Evolutionary conservation across 2,888 invertebrate genomes (phyloP).

Genomic region (Pharmacophagus antenor): DNA sequence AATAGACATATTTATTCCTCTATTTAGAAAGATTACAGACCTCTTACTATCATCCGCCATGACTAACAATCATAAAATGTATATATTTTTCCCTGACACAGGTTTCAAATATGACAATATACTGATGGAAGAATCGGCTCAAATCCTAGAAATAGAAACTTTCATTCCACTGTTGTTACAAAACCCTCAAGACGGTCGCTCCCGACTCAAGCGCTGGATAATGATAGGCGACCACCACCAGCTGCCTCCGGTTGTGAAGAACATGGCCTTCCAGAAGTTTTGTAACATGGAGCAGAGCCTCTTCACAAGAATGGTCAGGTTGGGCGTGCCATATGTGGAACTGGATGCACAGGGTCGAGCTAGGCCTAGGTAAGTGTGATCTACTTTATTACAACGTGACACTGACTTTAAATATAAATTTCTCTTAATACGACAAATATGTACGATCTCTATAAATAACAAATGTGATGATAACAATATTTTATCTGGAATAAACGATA

Average conservation of each 20-base stretch:
- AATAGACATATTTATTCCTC: no score
- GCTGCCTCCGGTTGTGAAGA: conserved; percentile 99
- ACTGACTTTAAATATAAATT: no score
- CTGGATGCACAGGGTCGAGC: conserved; percentile 98
- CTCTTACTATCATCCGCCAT: not conserved
- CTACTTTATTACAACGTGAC: not conserved
- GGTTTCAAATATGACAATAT: conserved; percentile 99
- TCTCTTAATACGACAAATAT: not conserved
- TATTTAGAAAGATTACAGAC: no score
- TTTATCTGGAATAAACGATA: not conserved
- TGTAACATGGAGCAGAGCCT: conserved; percentile 99
- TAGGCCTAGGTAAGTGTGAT: conserved; percentile 84
- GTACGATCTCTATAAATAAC: no score
- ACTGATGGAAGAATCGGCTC: conserved; percentile 99
- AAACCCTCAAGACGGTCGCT: conserved; percentile 97
- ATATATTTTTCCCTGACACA: conserved; percentile 39
- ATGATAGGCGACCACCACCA: conserved; percentile 99
- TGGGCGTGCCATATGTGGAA: conserved; percentile 98
- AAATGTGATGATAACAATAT: not conserved
- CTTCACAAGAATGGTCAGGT: conserved; percentile 96
- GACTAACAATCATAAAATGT: not conserved
- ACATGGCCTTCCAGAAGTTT: conserved; percentile 99
- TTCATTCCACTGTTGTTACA: conserved; percentile 99
- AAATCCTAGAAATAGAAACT: conserved; percentile 99
- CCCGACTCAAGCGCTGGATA: conserved; percentile 98